Base-by-base conservation (phyloP, 2,113 vertebrate genomes). In the Psilopogon haemacephalus region DNA sequence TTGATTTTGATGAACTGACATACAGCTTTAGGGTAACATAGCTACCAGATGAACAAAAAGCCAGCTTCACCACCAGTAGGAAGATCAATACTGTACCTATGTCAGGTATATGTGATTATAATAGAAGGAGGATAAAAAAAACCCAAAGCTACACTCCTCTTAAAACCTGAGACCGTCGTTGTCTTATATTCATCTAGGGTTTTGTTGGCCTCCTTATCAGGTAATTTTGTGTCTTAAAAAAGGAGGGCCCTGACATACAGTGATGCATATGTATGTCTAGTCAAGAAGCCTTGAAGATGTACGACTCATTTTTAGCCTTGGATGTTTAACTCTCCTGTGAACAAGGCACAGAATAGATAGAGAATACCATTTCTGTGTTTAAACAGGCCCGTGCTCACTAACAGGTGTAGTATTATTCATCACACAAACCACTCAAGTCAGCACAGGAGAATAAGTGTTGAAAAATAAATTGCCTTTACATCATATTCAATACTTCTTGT, bases 1-100 rank as follows among this genome's bases (percentile, higher is more conserved):
- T 91, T 93, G 96, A 97, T 96, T 97, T 86, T 94, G 95, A 74
- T 26, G 67, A 94, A 71, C 90, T 70, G 84, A 91, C 95, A 91
- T 50, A 71, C 88, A 94, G 70, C 73, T 85, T 87, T 90, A 94
- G 63, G 89, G 89, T 89, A 94, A 90, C 91, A 56, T 89, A 82
- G 77, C 65, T 69, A 40, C 5, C 72, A 84, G 84, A 88, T 23
- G 84, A 95, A 95, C 74, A 93, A 78, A 93, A 93, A 68, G 26
- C 58, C 70, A 37, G 70, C 78, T 64, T 88, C 71, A 33, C 62
- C 24, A 70, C 86, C 14, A 69, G 88, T 2, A 68, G 33, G 32
- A 2, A 1, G 91, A 78, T 87, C 84, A 0, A 87, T 94, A 71
- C 44, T 7, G 5, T 63, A 92, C 96, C 96, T 94, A 55, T 62